Conservation (phyloP, 2,888 invertebrate genomes). For the Automeris io region DNA sequence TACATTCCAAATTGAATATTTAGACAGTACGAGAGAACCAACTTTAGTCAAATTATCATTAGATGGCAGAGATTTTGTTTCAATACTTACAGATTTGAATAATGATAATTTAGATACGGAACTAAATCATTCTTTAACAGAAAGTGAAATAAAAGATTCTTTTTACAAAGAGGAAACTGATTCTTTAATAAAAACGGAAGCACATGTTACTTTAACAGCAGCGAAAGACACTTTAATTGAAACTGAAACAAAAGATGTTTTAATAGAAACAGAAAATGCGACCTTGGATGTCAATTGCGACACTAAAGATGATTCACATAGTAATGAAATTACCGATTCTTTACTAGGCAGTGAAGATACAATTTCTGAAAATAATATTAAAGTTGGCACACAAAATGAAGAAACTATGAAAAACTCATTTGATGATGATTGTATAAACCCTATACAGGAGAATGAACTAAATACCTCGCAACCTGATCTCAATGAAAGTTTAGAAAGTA, state of each 20-base stretch:
- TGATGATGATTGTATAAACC: not conserved
- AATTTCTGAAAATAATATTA: not conserved
- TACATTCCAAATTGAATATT: slow-evolving; percentile 78
- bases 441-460: slow-evolving; percentile 15
- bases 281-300: slow-evolving; percentile 7
- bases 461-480: slow-evolving; percentile 48
- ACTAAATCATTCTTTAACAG: slow-evolving; percentile 7
- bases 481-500: slow-evolving; percentile 55
- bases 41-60: slow-evolving; percentile 76
- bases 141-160: slow-evolving; percentile 9
- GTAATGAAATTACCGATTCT: not conserved
- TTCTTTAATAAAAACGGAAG: not conserved
- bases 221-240: slow-evolving; percentile 9
- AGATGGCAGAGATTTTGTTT: slow-evolving; percentile 64
- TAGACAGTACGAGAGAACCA: slow-evolving; percentile 77
- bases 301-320: not conserved
- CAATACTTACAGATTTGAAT: slow-evolving; percentile 21
- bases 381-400: not conserved
- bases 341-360: too few relatives aligned
- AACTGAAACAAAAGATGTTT: slow-evolving; percentile 6
- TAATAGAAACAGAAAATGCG: slow-evolving; percentile 13
- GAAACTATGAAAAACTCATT: not conserved
- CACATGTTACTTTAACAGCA: slow-evolving; percentile 2
- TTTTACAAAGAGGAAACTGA: not conserved
- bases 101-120: slow-evolving; percentile 8